These are phyloP conservation scores for Adelosebastes latens DNA, from an alignment of 2,797 vertebrate genomes.

Conservation along the genomic window DNA sequence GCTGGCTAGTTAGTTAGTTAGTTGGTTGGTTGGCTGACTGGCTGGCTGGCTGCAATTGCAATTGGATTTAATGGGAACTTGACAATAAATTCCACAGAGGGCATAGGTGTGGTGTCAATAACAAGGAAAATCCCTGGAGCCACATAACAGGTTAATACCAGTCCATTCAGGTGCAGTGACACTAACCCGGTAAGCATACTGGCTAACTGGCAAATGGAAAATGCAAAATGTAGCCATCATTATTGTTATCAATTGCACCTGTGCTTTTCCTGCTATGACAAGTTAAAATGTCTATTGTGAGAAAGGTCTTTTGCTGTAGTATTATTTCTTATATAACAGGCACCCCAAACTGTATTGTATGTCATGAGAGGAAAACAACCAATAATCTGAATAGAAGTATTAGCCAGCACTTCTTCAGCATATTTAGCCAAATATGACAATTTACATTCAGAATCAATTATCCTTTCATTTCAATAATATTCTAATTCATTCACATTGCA, in stretches of 20 bases:
- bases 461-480: background rate
- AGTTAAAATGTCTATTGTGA: background rate
- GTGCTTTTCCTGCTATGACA: background rate
- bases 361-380: background rate
- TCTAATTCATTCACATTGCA: background rate
- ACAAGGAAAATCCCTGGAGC: background rate
- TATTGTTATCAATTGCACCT: background rate
- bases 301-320: background rate
- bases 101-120: background rate
- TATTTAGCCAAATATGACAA: background rate
- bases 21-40: rapidly evolving
- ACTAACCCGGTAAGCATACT: background rate
- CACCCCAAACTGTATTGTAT: background rate
- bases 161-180: background rate
- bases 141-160: background rate
- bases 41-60: too few species aligned
- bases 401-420: background rate
- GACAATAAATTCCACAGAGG: background rate
- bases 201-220: background rate
- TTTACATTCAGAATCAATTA: background rate
- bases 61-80: background rate
- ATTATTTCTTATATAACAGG: background rate
- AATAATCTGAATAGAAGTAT: background rate
- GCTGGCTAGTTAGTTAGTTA: rapidly evolving
- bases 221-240: background rate